Percentiles rank a stretch among this genome's conserved stretches.
Conservation (phyloP, 2,797 vertebrate genomes). For the Sciurus carolinensis region DNA sequence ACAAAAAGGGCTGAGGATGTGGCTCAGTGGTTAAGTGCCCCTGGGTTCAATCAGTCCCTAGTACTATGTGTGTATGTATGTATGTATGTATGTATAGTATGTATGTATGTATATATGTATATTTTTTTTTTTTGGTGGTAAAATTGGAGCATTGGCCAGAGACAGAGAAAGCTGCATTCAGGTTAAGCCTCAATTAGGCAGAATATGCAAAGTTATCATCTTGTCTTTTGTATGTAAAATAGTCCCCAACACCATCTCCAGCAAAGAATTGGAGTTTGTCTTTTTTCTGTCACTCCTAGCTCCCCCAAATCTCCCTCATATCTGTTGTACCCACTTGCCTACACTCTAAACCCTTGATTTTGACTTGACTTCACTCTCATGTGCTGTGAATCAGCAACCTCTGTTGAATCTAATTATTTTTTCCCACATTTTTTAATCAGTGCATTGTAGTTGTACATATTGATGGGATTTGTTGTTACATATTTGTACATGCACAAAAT, state of each 20-base stretch:
- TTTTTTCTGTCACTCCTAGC: neutral
- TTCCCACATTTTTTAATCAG: too few species aligned
- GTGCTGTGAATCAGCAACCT: neutral
- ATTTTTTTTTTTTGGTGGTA: too few species aligned
- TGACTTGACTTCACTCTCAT: neutral
- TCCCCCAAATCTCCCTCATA: neutral
- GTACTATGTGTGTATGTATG: too few species aligned
- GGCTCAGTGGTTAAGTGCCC: too few species aligned
- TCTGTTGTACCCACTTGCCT: neutral
- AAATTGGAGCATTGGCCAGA: neutral
- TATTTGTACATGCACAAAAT: too few species aligned
- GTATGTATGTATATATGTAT: too few species aligned
- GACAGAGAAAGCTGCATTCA: conserved; percentile 48
- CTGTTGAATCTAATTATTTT: neutral
- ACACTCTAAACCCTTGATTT: neutral
- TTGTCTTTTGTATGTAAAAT: conserved; percentile 13
- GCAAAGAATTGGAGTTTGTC: neutral
- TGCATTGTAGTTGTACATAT: too few species aligned
- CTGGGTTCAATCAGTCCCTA: too few species aligned
- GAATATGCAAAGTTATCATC: neutral
- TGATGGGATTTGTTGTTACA: too few species aligned
- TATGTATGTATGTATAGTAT: too few species aligned
- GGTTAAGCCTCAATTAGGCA: conserved; percentile 27
- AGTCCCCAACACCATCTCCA: neutral
- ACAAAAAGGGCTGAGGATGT: too few species aligned